Percentiles rank a stretch among this genome's conserved stretches.
Evolutionary conservation across 2,888 invertebrate genomes (phyloP).

Genomic region (Parnassius glacialis): DNA sequence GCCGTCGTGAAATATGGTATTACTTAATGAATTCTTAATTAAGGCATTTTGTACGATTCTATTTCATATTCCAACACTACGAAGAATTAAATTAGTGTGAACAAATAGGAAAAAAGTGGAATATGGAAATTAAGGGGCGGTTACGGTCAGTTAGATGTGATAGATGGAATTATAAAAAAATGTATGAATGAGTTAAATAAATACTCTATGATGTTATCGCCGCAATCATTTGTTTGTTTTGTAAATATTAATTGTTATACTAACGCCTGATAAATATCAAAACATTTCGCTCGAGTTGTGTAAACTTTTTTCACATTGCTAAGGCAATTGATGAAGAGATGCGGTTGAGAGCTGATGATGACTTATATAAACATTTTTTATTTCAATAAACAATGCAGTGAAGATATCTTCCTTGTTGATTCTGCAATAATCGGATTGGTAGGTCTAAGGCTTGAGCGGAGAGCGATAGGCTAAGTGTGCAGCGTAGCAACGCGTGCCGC

Average conservation of each 20-base stretch:
- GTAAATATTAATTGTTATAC: slow-evolving; percentile 37
- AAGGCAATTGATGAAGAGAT: slow-evolving; percentile 33
- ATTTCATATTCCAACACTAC: slow-evolving; percentile 13
- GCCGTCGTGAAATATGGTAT: slow-evolving; percentile 34
- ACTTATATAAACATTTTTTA: background rate
- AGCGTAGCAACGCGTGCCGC: too few relatives aligned
- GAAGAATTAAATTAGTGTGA: slow-evolving; percentile 30
- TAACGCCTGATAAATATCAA: slow-evolving; percentile 33
- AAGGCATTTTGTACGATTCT: slow-evolving; percentile 27
- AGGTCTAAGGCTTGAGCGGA: too few relatives aligned
- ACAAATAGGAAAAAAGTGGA: slow-evolving; percentile 28
- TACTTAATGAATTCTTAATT: slow-evolving; percentile 36
- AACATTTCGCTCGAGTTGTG: slow-evolving; percentile 30
- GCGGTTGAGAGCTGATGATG: slow-evolving; percentile 37
- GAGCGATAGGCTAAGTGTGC: too few relatives aligned
- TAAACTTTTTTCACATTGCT: slow-evolving; percentile 9
- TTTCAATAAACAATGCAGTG: background rate
- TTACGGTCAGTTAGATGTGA: slow-evolving; percentile 38
- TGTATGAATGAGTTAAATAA: slow-evolving; percentile 18
- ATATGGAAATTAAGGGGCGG: slow-evolving; percentile 44
- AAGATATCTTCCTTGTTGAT: too few relatives aligned
- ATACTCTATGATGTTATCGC: slow-evolving; percentile 15
- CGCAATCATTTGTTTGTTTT: slow-evolving; percentile 35
- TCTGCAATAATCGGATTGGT: too few relatives aligned
- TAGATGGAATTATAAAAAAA: slow-evolving; percentile 34